These are phyloP conservation scores for Sminthurides aquaticus DNA, from an alignment of 2,888 invertebrate species.

Conservation along the genomic window DNA sequence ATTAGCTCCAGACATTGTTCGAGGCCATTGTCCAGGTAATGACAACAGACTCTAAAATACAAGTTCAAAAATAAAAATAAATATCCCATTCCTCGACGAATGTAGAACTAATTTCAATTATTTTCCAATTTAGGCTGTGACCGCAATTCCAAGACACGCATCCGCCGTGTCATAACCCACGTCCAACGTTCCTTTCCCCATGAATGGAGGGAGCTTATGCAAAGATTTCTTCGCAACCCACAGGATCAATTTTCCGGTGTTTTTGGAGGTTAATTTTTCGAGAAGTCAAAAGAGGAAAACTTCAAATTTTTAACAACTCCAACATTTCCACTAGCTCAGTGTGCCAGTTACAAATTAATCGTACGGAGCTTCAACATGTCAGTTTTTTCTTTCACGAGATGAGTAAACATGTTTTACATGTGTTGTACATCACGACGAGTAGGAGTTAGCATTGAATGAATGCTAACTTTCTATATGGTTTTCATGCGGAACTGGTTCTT, in stretches of 20 bases:
- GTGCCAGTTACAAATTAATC: no score
- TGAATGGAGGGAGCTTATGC: constrained; percentile 56
- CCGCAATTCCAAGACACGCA: constrained; percentile 50
- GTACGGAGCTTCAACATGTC: no score
- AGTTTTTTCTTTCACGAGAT: no score
- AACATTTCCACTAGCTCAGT: no score
- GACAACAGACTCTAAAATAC: no score
- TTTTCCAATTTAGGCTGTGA: constrained; percentile 35
- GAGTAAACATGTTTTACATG: no score
- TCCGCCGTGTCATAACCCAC: constrained; percentile 65
- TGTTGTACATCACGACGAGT: background rate
- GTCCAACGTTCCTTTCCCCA: constrained; percentile 68
- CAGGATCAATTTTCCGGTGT: constrained; percentile 20
- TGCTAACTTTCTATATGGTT: background rate
- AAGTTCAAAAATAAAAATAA: no score
- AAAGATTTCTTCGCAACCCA: constrained; percentile 25
- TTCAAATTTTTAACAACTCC: no score
- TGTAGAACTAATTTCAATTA: no score
- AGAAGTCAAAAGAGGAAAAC: background rate
- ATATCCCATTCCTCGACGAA: no score
- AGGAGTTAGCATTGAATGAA: background rate
- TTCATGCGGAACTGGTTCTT: background rate
- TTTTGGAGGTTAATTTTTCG: constrained; percentile 13
- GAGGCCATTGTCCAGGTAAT: constrained; percentile 61
- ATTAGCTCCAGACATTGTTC: constrained; percentile 64